Percentiles rank a stretch among this genome's conserved stretches.
phyloP scores from a whole-genome alignment of 2,797 vertebrate genomes.

The Chelmon rostratus region DNA sequence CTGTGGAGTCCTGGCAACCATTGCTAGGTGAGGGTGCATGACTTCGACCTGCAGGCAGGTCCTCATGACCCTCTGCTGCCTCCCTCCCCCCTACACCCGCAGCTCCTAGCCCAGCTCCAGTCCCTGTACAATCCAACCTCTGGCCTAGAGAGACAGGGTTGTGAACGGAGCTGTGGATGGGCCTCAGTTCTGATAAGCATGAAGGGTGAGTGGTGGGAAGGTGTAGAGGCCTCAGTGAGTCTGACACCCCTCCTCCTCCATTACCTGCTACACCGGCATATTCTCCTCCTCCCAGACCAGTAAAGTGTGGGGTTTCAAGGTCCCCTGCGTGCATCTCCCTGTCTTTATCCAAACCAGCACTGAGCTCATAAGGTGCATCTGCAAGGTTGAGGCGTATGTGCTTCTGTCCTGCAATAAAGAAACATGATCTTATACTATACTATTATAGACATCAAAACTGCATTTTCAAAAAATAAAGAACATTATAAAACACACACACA shows the following conservation, averaged over 20 bases:
- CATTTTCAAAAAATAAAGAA: neutral
- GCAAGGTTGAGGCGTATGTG: slow-evolving; percentile 93
- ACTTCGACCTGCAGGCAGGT: slow-evolving; percentile 84
- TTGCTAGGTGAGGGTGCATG: slow-evolving; percentile 91
- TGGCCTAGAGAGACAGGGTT: slow-evolving; percentile 88
- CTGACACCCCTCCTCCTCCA: slow-evolving; percentile 73
- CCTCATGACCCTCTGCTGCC: slow-evolving; percentile 87
- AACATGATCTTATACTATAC: slow-evolving; percentile 20
- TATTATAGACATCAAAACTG: neutral
- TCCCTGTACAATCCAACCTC: slow-evolving; percentile 89
- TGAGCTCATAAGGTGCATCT: slow-evolving; percentile 92
- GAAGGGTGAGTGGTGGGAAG: slow-evolving; percentile 89
- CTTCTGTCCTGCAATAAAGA: slow-evolving; percentile 90
- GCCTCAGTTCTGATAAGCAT: slow-evolving; percentile 92
- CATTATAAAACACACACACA: too few relatives aligned
- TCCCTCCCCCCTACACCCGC: slow-evolving; percentile 79
- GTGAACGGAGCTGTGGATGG: slow-evolving; percentile 91
- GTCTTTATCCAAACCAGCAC: slow-evolving; percentile 92
- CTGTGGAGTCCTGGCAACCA: slow-evolving; percentile 96
- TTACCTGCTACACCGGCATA: slow-evolving; percentile 74
- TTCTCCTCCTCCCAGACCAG: slow-evolving; percentile 88
- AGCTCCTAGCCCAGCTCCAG: slow-evolving; percentile 80
- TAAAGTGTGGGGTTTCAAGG: slow-evolving; percentile 86
- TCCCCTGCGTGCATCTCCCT: slow-evolving; percentile 89
- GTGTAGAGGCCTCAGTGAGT: slow-evolving; percentile 73